These are phyloP conservation scores for Nesidiocoris tenuis DNA, from an alignment of 2,888 invertebrate species.

Conservation along the genomic window DNA sequence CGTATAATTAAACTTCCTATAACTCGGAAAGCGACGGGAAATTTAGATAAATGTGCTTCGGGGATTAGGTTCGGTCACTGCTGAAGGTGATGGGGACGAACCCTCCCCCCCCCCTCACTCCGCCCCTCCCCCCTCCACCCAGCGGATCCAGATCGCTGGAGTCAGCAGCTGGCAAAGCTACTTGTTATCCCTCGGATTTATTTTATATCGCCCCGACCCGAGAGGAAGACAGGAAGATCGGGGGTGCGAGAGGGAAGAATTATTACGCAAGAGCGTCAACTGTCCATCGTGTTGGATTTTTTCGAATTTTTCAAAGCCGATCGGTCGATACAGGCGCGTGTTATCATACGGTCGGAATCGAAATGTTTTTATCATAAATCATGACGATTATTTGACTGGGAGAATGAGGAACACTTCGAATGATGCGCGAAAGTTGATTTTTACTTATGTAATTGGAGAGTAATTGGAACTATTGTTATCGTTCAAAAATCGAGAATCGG, in stretches of 20 bases:
- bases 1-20: not conserved
- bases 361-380: too few relatives aligned
- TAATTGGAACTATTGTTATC: too few relatives aligned
- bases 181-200: not conserved
- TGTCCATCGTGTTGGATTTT: too few relatives aligned
- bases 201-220: not conserved
- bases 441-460: too few relatives aligned
- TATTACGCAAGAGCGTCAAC: too few relatives aligned
- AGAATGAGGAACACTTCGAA: too few relatives aligned
- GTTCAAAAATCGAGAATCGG: too few relatives aligned
- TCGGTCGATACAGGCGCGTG: too few relatives aligned
- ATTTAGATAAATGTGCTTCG: not conserved
- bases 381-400: too few relatives aligned
- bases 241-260: not conserved
- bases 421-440: too few relatives aligned
- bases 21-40: not conserved
- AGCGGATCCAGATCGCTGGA: not conserved
- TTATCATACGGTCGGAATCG: too few relatives aligned
- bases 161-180: not conserved
- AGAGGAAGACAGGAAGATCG: not conserved
- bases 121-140: not conserved
- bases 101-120: not conserved
- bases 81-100: not conserved
- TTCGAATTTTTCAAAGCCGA: too few relatives aligned
- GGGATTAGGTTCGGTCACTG: not conserved